These are phyloP conservation scores for Leucophora obtusa DNA, from an alignment of 2,888 invertebrate species.

Conservation along the genomic window DNA sequence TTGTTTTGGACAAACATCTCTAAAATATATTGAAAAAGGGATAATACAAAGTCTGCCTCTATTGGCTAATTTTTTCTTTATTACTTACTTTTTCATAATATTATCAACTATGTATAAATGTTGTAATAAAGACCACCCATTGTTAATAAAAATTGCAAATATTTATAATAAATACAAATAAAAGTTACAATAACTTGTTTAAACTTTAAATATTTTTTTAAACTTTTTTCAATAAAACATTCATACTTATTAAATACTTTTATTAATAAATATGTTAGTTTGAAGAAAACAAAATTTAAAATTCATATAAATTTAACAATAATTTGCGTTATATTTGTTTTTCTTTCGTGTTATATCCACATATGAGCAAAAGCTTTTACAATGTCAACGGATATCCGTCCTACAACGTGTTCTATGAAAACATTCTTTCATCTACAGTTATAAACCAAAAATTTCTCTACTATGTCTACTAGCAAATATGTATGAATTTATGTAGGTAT, in stretches of 20 bases:
- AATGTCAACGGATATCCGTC: conserved; percentile 55
- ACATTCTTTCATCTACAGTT: background rate
- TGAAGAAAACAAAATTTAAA: background rate
- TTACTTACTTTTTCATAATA: background rate
- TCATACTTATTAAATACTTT: background rate
- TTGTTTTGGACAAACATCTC: no score
- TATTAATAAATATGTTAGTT: background rate
- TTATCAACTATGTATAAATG: background rate
- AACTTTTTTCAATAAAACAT: background rate
- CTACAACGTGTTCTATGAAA: conserved; percentile 37
- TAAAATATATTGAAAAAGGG: no score
- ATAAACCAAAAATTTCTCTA: background rate
- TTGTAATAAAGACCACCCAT: conserved; percentile 1
- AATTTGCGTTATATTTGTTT: background rate
- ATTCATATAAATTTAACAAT: background rate
- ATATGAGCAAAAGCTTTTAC: conserved; percentile 7
- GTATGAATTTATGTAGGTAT: background rate
- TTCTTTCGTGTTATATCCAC: background rate
- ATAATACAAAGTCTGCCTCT: background rate
- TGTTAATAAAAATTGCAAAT: background rate
- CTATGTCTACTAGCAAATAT: background rate
- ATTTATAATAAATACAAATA: no score
- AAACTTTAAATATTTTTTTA: background rate
- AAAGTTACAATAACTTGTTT: no score
- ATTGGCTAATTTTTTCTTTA: background rate